Conservation (phyloP, 2,888 invertebrate genomes). For the Drosophila dives region DNA sequence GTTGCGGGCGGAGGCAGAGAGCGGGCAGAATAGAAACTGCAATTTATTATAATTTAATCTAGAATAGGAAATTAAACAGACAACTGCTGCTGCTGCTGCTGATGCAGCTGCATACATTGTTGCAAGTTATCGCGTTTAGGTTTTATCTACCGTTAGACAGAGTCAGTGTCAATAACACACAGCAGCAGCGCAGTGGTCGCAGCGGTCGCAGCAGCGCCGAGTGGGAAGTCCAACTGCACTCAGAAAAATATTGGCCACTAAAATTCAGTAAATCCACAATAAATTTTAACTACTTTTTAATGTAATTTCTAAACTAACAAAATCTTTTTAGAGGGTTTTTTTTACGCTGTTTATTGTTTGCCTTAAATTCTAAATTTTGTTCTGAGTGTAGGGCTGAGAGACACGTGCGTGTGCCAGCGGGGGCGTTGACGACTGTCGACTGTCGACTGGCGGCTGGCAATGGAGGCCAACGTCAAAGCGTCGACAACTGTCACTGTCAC, state of each 20-base stretch:
- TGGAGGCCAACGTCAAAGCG: slow-evolving; percentile 68
- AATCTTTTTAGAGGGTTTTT: not conserved
- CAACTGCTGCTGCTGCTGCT: slow-evolving; percentile 12
- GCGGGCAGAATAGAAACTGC: slow-evolving; percentile 53
- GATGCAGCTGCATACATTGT: slow-evolving; percentile 67
- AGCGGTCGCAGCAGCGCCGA: slow-evolving; percentile 9
- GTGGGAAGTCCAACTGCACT: slow-evolving; percentile 31
- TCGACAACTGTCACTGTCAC: slow-evolving; percentile 70
- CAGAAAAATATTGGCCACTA: not conserved
- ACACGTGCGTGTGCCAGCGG: slow-evolving; percentile 38
- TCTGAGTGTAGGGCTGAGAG: not conserved
- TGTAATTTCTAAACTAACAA: not conserved
- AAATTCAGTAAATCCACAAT: not conserved
- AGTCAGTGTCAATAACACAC: slow-evolving; percentile 74
- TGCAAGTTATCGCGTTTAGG: slow-evolving; percentile 69
- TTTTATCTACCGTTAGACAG: slow-evolving; percentile 78
- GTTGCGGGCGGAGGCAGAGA: not conserved
- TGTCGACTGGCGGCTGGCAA: slow-evolving; percentile 46
- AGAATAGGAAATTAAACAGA: slow-evolving; percentile 78
- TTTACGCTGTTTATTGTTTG: not conserved
- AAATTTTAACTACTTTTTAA: not conserved
- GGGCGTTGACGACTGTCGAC: slow-evolving; percentile 56
- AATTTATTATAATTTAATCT: slow-evolving; percentile 81
- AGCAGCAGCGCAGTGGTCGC: slow-evolving; percentile 11
- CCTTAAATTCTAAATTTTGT: not conserved